Percentiles rank a stretch among this genome's conserved stretches.
These are phyloP conservation scores for Hylomyscus alleni DNA, from an alignment of 2,797 vertebrate species.

Conservation along the genomic window DNA sequence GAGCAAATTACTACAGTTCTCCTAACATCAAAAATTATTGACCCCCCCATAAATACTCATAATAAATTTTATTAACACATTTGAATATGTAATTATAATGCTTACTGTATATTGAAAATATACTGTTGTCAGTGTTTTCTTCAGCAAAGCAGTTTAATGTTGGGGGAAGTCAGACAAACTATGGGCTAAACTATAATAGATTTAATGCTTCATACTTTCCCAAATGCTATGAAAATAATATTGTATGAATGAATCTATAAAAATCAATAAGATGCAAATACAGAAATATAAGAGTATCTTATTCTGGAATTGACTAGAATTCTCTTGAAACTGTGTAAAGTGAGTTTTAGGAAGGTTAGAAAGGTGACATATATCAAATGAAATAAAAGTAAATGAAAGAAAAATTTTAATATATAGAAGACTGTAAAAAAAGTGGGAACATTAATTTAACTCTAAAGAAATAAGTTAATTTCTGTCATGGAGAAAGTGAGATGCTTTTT, in stretches of 20 bases:
- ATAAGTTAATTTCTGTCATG: not conserved
- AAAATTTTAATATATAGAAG: not conserved
- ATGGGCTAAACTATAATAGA: not conserved
- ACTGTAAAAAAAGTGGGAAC: not conserved
- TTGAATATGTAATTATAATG: not conserved
- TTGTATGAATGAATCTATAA: not conserved
- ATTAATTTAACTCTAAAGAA: not conserved
- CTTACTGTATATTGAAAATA: not conserved
- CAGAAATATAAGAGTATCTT: not conserved
- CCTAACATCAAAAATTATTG: not conserved
- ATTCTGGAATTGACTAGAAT: not conserved
- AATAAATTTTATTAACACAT: conserved; percentile 5
- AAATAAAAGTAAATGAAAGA: not conserved
- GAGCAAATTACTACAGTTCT: not conserved
- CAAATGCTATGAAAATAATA: not conserved
- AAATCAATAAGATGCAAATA: not conserved
- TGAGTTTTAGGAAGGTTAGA: not conserved
- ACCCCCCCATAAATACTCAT: not conserved
- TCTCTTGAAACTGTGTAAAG: not conserved
- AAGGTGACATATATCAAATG: not conserved
- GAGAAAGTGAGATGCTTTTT: not conserved
- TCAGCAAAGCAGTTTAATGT: not conserved
- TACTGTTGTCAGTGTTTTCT: not conserved
- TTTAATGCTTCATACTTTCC: not conserved
- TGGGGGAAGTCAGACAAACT: not conserved